A percentile compares a stretch with the other conserved stretches of the same genome.
phyloP scores from a whole-genome alignment of 64 coral and sea anemone genomes.

The Pocillopora verrucosa region DNA sequence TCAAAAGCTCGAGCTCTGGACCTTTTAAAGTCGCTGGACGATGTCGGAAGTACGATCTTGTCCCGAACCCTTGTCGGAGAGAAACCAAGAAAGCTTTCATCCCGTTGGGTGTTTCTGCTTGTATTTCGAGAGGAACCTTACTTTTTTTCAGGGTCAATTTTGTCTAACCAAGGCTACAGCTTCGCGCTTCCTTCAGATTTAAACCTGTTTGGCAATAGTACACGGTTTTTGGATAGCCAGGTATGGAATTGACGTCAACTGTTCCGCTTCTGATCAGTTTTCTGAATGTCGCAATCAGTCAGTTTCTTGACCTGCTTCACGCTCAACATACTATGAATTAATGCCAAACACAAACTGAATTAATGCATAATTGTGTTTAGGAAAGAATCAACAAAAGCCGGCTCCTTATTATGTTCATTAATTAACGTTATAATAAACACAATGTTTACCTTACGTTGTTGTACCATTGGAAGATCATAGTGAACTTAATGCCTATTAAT shows the following conservation, averaged over 20 bases:
- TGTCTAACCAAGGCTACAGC: conserved; percentile 3
- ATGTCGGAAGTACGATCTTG: conserved; percentile 31
- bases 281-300: no score
- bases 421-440: no score
- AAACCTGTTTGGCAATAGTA: conserved; percentile 2
- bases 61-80: conserved; percentile 35
- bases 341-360: no score
- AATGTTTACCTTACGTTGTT: no score
- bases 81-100: background rate
- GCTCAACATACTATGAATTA: no score
- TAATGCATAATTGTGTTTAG: no score
- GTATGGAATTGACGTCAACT: background rate
- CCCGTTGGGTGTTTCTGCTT: background rate
- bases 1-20: background rate
- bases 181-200: conserved; percentile 28
- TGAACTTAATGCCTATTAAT: no score
- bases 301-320: no score
- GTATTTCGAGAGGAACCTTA: conserved; percentile 5
- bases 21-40: conserved; percentile 4
- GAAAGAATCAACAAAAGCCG: no score
- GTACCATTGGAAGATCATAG: no score
- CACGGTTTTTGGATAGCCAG: conserved; percentile 22
- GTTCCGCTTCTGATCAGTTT: no score
- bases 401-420: no score
- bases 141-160: background rate